Conservation (phyloP, 2,888 invertebrate species). For the Dicroscelio sp. region DNA sequence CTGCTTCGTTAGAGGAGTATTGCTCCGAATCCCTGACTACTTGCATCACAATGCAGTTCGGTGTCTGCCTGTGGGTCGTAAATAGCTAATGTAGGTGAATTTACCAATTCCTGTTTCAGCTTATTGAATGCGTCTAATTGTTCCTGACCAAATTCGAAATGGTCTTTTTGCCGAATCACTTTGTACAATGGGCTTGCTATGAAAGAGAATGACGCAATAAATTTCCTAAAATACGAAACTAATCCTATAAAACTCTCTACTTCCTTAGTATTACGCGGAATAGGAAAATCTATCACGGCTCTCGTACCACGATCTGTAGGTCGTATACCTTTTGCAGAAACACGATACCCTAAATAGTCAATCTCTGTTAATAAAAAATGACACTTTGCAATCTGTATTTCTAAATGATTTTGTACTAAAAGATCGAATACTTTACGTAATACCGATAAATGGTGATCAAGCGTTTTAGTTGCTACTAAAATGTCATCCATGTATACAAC, state of each 20-base stretch:
- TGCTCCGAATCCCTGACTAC: constrained; percentile 21
- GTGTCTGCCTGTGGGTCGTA: constrained; percentile 29
- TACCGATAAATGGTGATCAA: background rate
- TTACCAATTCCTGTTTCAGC: background rate
- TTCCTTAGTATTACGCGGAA: constrained; percentile 76
- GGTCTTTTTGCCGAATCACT: background rate
- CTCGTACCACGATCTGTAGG: constrained; percentile 85
- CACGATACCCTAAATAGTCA: constrained; percentile 88
- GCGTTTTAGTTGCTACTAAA: constrained; percentile 6
- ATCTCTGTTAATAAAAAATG: constrained; percentile 83
- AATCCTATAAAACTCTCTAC: constrained; percentile 42
- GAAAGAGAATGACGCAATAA: constrained; percentile 32
- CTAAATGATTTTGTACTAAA: constrained; percentile 53
- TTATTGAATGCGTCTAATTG: background rate
- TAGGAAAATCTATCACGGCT: constrained; percentile 86
- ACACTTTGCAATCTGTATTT: constrained; percentile 88
- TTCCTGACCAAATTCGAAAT: background rate
- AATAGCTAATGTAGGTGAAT: constrained; percentile 8
- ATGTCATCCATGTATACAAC: constrained; percentile 45
- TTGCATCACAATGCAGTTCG: constrained; percentile 30
- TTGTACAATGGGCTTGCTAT: constrained; percentile 43
- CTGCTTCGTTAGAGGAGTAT: constrained; percentile 4
- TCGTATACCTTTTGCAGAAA: constrained; percentile 83
- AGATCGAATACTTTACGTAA: constrained; percentile 36
- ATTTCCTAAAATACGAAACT: constrained; percentile 30